A percentile compares a stretch with the other conserved stretches of the same genome.
Evolutionary conservation across 2,888 invertebrate genomes (phyloP).

Genomic region (Calliopum simillimum): DNA sequence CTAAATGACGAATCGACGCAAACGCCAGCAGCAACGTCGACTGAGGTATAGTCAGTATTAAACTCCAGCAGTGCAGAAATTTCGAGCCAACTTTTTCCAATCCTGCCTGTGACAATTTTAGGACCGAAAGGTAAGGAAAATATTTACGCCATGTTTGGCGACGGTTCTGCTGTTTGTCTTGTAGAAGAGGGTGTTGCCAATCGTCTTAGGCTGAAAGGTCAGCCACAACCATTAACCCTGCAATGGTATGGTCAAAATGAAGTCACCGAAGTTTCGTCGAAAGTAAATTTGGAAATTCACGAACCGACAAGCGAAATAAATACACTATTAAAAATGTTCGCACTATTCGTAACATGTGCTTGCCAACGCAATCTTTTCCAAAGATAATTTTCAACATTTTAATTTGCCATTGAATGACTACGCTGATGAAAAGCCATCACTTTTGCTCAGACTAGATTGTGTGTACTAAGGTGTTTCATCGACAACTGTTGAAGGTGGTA

Average conservation of each 20-base stretch:
- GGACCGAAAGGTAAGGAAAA: slow-evolving; percentile 16
- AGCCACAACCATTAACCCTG: slow-evolving; percentile 34
- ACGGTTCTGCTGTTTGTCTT: slow-evolving; percentile 36
- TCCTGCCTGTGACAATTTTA: slow-evolving; percentile 36
- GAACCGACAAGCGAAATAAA: neutral
- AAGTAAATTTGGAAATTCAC: slow-evolving; percentile 3
- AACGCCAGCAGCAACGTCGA: neutral
- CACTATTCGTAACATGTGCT: too few relatives aligned
- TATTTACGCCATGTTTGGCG: slow-evolving; percentile 36
- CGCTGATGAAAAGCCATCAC: neutral
- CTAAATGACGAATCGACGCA: too few relatives aligned
- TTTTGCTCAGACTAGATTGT: neutral
- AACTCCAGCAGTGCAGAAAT: neutral
- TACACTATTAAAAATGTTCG: slow-evolving; percentile 1
- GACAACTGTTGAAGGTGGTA: too few relatives aligned
- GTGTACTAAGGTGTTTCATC: too few relatives aligned
- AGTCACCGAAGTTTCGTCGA: neutral
- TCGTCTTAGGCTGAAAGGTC: slow-evolving; percentile 35
- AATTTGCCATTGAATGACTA: neutral
- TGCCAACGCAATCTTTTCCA: too few relatives aligned
- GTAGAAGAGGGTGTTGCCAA: slow-evolving; percentile 30
- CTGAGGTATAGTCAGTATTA: neutral
- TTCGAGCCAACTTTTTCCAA: slow-evolving; percentile 28
- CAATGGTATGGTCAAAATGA: neutral
- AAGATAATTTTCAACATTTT: neutral